These are phyloP conservation scores for Drosophila neocordata DNA, from an alignment of 1,140 invertebrate genomes.

Conservation along the genomic window DNA sequence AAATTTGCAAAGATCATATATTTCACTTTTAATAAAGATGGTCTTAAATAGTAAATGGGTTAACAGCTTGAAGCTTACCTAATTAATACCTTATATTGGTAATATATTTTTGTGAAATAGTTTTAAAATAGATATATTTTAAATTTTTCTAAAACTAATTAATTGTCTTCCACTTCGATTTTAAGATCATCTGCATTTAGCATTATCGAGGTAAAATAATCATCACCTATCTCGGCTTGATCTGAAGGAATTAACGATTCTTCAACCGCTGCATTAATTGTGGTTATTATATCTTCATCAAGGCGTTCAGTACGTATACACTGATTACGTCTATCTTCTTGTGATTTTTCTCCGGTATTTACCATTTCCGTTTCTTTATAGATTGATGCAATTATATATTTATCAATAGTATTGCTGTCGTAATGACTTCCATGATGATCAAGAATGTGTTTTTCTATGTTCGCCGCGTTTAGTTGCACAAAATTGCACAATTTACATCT, in stretches of 20 bases:
- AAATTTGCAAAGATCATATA: no score
- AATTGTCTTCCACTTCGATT: slow-evolving; percentile 11
- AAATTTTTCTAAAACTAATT: no score
- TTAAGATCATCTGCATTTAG: slow-evolving; percentile 7
- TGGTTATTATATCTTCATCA: slow-evolving; percentile 5
- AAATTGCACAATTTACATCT: slow-evolving; percentile 5
- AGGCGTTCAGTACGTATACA: no score
- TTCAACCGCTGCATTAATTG: background rate
- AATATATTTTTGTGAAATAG: no score
- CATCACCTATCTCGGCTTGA: background rate
- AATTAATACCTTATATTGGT: no score
- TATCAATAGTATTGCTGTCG: background rate
- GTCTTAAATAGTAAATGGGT: no score
- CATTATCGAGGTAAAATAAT: background rate
- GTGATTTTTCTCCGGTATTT: background rate
- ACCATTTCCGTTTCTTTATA: background rate
- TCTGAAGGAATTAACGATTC: background rate
- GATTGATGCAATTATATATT: background rate
- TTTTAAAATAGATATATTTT: no score
- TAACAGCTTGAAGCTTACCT: no score
- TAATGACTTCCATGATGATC: slow-evolving; percentile 7
- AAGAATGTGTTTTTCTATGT: slow-evolving; percentile 2
- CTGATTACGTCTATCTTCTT: no score
- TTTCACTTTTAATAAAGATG: no score
- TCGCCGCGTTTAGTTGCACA: slow-evolving; percentile 8